Base-by-base conservation (phyloP, 2,113 vertebrate species). In the Ancistrus triradiatus region DNA sequence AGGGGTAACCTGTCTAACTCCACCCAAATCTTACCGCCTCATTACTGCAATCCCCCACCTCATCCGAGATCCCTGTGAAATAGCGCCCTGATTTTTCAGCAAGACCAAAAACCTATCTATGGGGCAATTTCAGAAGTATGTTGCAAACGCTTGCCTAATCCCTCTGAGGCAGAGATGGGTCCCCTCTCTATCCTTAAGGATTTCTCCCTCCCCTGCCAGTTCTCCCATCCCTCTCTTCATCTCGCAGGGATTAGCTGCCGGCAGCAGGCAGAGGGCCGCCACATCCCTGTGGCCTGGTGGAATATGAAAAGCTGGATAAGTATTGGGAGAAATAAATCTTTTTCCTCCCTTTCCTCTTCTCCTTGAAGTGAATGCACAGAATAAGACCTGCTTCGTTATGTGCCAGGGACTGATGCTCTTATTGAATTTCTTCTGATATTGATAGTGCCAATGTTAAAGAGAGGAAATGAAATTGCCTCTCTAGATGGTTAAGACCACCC, bases 301-400 rank as follows among this genome's bases (percentile, higher is more conserved):
- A 77, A 80, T 80, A 80, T 77, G 73, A 80, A 75, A 77, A 77
- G 61, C 70, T 62, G 73, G 64, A 73, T 66, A 73, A 74, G 76
- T 68, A 59, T 60, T 62, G 63, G 66, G 53, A 70, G 68, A 74
- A 74, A 77, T 77, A 70, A 72, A 70, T 70, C 75, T 72, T 69
- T 61, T 72, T 73, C n/a, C 59, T 70, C 53, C 31, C 60, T 69
- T 49, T 22, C 68, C 46, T 35, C 37, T 60, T 58, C 49, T 65
- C 27, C 37, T 62, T 51, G n/a, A 56, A 31, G 59, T 59, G 50
- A 73, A 42, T 28, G 59, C 33, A 18, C 42, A 44, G 59, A 68
- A 58, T 52, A 43, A 71, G 44, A 72, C 68, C 37, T 25, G 58
- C 60, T 68, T 75, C 65, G 49, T 72, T 68, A 70, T 51, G 64